These are phyloP conservation scores for Hylomyscus alleni DNA, from an alignment of 2,797 vertebrate genomes.

Conservation along the genomic window DNA sequence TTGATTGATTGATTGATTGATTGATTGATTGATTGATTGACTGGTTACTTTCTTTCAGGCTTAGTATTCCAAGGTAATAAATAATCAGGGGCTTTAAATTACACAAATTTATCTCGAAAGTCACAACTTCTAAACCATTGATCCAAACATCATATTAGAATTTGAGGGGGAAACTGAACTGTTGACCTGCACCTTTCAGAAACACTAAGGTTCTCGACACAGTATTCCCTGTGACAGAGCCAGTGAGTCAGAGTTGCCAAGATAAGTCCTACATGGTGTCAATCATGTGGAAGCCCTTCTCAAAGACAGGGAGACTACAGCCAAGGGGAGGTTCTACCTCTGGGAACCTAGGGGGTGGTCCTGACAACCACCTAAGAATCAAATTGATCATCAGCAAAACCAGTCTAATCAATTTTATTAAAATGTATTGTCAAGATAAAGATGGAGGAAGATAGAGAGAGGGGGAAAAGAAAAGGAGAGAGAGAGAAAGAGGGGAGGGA, in stretches of 20 bases:
- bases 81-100: conserved; percentile 32
- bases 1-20: too few species aligned
- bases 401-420: conserved; percentile 41
- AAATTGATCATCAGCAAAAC: background rate
- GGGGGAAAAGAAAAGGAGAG: background rate
- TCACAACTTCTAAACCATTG: background rate
- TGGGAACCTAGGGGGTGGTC: conserved; percentile 39
- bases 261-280: background rate
- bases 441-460: too few species aligned
- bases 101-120: conserved; percentile 35
- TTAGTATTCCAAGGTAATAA: background rate
- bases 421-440: conserved; percentile 40
- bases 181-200: conserved; percentile 65
- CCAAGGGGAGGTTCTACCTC: conserved; percentile 19
- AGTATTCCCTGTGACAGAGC: conserved; percentile 13
- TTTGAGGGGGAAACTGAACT: conserved; percentile 12
- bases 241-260: conserved; percentile 30
- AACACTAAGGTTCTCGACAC: conserved; percentile 51
- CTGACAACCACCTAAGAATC: conserved; percentile 37
- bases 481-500: background rate
- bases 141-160: conserved; percentile 54
- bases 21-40: too few species aligned
- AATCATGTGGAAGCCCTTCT: conserved; percentile 48
- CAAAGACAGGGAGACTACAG: background rate
- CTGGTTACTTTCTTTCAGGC: background rate